phyloP scores from a whole-genome alignment of 2,888 invertebrate species.

The Alcis repandata region DNA sequence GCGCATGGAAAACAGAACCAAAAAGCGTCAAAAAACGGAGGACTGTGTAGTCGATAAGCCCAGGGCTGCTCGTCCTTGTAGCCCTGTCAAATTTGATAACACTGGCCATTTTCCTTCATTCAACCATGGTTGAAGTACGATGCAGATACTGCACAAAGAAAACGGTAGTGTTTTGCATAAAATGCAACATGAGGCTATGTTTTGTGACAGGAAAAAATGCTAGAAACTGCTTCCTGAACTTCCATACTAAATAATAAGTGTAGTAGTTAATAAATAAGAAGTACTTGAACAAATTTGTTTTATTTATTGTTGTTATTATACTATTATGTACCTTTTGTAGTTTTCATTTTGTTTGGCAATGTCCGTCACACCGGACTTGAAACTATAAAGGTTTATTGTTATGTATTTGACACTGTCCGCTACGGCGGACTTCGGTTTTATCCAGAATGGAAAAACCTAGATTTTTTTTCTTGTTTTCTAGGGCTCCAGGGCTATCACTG shows the following conservation, averaged over 20 bases:
- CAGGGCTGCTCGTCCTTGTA: too few species aligned
- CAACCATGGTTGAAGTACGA: conserved; percentile 3
- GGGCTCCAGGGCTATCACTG: background rate
- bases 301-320: conserved; percentile 8
- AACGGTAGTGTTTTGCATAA: background rate
- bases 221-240: background rate
- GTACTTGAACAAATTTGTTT: conserved; percentile 5
- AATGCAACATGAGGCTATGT: background rate
- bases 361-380: conserved; percentile 6
- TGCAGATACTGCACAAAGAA: conserved; percentile 4
- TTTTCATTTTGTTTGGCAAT: conserved; percentile 2
- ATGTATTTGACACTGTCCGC: conserved; percentile 9
- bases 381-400: conserved; percentile 5
- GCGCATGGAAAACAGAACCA: too few species aligned
- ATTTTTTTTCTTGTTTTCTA: background rate
- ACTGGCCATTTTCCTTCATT: conserved; percentile 8
- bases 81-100: conserved; percentile 8
- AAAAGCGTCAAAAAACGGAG: too few species aligned
- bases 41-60: too few species aligned
- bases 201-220: conserved; percentile 7
- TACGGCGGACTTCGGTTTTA: conserved; percentile 7
- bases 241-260: conserved; percentile 7
- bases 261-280: conserved; percentile 1
- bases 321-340: conserved; percentile 6
- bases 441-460: conserved; percentile 3